Percentiles rank a stretch among this genome's conserved stretches.
Evolutionary conservation across 1,140 invertebrate species (phyloP).

Genomic region (Chlorops oryzae): DNA sequence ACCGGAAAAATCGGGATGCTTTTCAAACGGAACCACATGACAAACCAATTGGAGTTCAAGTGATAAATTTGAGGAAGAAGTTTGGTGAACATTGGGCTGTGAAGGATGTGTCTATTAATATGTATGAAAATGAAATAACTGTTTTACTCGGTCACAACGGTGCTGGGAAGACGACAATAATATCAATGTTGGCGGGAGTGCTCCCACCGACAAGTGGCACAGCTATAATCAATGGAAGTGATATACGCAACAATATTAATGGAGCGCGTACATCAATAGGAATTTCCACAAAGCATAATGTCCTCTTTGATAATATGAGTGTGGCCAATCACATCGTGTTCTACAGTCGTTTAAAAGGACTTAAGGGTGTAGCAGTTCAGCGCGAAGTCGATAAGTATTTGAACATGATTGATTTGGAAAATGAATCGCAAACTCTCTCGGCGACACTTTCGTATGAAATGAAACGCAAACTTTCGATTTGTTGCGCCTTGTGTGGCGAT

Average conservation of each 20-base stretch:
- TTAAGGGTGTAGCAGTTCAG: constrained; percentile 50
- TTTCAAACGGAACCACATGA: neutral
- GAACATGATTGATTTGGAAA: constrained; percentile 58
- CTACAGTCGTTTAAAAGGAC: constrained; percentile 68
- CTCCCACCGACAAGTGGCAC: constrained; percentile 63
- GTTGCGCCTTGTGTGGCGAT: constrained; percentile 63
- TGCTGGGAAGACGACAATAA: constrained; percentile 56
- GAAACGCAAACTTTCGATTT: constrained; percentile 71
- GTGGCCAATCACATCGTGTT: constrained; percentile 83
- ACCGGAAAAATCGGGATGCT: no score
- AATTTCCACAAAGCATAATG: constrained; percentile 88
- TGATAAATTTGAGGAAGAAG: constrained; percentile 51
- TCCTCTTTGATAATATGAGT: constrained; percentile 80
- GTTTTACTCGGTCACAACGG: constrained; percentile 68
- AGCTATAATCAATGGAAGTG: constrained; percentile 61
- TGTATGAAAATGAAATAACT: constrained; percentile 60
- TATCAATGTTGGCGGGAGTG: constrained; percentile 69
- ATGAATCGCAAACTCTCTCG: constrained; percentile 52
- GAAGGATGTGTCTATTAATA: constrained; percentile 63
- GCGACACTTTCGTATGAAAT: constrained; percentile 65
- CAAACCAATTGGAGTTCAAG: constrained; percentile 3
- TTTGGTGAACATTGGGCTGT: constrained; percentile 57
- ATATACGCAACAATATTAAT: constrained; percentile 54
- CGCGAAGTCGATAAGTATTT: constrained; percentile 55
- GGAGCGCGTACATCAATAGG: constrained; percentile 62